Conservation (phyloP, 1,140 invertebrate species). For the Magallana angulata region DNA sequence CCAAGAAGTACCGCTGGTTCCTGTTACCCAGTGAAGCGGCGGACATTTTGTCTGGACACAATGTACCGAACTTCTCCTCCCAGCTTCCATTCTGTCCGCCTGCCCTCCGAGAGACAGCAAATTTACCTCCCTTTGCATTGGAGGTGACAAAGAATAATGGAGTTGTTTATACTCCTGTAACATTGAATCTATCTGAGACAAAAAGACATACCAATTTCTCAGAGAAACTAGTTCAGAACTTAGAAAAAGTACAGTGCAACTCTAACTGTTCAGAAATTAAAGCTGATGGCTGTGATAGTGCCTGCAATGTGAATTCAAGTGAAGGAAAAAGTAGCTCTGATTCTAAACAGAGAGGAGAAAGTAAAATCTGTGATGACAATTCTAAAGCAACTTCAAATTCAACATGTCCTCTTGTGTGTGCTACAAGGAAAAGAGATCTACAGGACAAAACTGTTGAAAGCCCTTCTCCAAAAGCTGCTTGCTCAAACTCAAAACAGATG, state of each 20-base stretch:
- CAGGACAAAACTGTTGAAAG: neutral
- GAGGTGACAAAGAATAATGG: slow-evolving; percentile 47
- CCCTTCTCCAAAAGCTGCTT: neutral
- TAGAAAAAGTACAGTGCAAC: neutral
- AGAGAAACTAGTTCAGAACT: slow-evolving; percentile 37
- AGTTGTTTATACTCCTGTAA: neutral
- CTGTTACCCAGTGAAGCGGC: slow-evolving; percentile 84
- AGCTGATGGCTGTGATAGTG: neutral
- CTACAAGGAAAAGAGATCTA: slow-evolving; percentile 20
- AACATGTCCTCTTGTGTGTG: neutral
- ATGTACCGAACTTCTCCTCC: neutral
- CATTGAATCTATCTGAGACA: slow-evolving; percentile 4
- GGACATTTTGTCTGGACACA: slow-evolving; percentile 67
- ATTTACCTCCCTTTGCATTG: slow-evolving; percentile 44
- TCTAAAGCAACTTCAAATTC: neutral
- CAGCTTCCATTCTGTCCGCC: slow-evolving; percentile 67
- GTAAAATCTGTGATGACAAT: neutral
- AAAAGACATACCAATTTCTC: slow-evolving; percentile 10
- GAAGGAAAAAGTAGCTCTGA: neutral
- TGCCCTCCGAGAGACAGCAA: slow-evolving; percentile 49
- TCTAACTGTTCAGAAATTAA: neutral
- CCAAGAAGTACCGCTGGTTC: slow-evolving; percentile 90
- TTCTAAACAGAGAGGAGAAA: neutral
- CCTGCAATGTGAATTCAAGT: neutral
- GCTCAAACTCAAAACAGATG: slow-evolving; percentile 15